Percentiles rank a stretch among this genome's conserved stretches.
Conservation (phyloP, 2,888 invertebrate genomes). For the Mimachlamys varia region DNA sequence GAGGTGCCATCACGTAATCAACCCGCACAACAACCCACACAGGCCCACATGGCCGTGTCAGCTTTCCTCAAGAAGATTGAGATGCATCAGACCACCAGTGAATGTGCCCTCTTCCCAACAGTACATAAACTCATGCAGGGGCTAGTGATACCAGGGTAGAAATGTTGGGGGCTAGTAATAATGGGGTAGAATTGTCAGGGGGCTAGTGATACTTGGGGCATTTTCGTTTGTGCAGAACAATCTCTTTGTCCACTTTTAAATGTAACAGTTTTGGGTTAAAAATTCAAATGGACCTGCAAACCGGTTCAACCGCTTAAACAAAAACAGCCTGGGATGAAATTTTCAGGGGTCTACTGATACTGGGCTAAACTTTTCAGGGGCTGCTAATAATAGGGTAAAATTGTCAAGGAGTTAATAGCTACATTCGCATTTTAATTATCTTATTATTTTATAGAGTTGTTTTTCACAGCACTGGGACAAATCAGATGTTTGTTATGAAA, state of each 20-base stretch:
- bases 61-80: constrained; percentile 80
- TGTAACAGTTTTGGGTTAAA: too few relatives aligned
- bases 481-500: background rate
- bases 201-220: background rate
- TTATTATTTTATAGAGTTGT: too few relatives aligned
- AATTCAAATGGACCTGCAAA: too few relatives aligned
- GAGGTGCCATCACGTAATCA: constrained; percentile 56
- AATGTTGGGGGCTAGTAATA: background rate
- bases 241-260: too few relatives aligned
- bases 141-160: constrained; percentile 87
- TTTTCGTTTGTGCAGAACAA: background rate
- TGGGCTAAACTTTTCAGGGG: constrained; percentile 83
- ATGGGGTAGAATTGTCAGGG: background rate
- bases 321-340: too few relatives aligned
- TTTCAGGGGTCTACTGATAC: background rate
- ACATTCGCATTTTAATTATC: too few relatives aligned
- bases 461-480: too few relatives aligned
- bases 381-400: constrained; percentile 87
- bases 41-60: constrained; percentile 82
- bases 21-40: constrained; percentile 55
- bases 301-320: too few relatives aligned
- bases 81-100: constrained; percentile 81
- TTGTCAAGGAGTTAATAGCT: background rate
- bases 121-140: constrained; percentile 93
- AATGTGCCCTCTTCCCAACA: constrained; percentile 95